Evolutionary conservation across 2,797 vertebrate genomes (phyloP).

Genomic region (Buphagus erythrorhynchus): DNA sequence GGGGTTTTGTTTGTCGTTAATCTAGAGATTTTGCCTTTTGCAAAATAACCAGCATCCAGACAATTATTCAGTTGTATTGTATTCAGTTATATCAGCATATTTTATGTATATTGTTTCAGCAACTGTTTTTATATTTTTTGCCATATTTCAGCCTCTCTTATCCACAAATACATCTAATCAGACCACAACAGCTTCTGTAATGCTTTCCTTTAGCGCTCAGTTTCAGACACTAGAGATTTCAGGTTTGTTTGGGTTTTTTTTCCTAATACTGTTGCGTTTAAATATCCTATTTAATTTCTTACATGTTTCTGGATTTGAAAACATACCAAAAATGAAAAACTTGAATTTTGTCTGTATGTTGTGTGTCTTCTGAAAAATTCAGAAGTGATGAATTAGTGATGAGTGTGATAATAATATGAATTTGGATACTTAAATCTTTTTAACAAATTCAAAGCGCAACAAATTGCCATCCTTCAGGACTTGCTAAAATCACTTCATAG

Average conservation of each 20-base stretch:
- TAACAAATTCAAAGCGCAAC: background rate
- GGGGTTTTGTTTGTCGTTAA: background rate
- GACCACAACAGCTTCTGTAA: background rate
- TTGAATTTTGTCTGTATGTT: background rate
- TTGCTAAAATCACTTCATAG: background rate
- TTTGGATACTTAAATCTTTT: background rate
- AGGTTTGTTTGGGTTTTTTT: background rate
- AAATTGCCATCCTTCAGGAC: background rate
- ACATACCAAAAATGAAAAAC: background rate
- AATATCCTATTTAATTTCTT: background rate
- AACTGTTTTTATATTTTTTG: background rate
- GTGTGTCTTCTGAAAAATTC: background rate
- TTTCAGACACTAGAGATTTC: background rate
- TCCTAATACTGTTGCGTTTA: background rate
- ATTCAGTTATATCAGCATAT: background rate
- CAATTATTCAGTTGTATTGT: background rate
- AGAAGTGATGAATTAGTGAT: too few relatives aligned
- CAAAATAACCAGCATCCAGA: background rate
- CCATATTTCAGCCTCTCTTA: background rate
- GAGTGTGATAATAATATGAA: background rate
- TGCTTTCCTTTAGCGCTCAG: background rate
- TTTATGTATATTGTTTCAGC: background rate
- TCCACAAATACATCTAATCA: background rate
- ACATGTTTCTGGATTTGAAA: background rate
- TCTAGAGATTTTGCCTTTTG: background rate